Base-by-base conservation (phyloP, 2,888 invertebrate species). In the Tachina lurida region DNA sequence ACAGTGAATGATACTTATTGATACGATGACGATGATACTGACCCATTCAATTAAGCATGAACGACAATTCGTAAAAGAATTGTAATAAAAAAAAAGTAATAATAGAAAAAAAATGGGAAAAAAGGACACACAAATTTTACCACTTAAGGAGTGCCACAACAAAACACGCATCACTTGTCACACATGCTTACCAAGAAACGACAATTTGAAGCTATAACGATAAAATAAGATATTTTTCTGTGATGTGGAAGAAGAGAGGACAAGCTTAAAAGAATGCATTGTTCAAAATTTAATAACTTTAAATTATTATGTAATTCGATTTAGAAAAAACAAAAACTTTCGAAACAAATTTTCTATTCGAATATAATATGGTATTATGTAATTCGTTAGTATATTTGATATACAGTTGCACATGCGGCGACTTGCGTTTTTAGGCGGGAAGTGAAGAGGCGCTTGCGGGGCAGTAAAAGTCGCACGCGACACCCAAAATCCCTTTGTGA, bases 31-130 rank as follows among this genome's bases (percentile, higher is more conserved):
- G 52, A 78, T 54, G 65, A 67, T 73, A 84, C 90, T 91, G 92
- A 92, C 92, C 92, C 91, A 91, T 92, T 92, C 92, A 92, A 92
- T 92, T 92, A 92, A 91, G 92, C 91, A 89, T 91, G 90, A 91
- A 91, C 88, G 89, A 90, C 90, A 68, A 76, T 39, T 70, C 56
- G 43, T 67, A 73, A 73, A 65, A 68, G 75, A 68, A 75, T 81
- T 56, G 54, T 71, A 80, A 56, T 47, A 56, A 56, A 81, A 76
- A 73, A 73, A 82, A 63, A n/a, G 17, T n/a, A 80, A 7, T 12
- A 58, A 56, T 9, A 58, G n/a, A 71, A 52, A 70, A 62, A 71
- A 60, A 45, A 77, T 22, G 0, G 39, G 10, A 80, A 88, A 89
- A 90, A 90, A 89, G 90, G 90, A 89, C 90, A 89, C 62, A 75